phyloP scores from a whole-genome alignment of 2,113 vertebrate genomes.

The Microtus pennsylvanicus region DNA sequence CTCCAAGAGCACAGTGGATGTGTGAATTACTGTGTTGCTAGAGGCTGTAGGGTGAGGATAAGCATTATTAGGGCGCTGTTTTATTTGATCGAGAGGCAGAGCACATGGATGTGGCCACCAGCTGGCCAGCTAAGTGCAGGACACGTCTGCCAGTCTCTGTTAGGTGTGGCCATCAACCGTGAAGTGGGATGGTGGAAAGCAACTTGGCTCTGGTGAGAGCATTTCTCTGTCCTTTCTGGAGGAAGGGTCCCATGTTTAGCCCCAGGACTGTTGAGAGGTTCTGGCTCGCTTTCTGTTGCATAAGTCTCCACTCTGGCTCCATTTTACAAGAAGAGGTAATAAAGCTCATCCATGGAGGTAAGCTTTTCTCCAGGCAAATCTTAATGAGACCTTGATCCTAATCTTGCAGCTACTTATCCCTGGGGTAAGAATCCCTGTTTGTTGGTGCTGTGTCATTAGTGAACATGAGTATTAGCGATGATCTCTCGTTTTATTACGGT shows the following conservation, averaged over 20 bases:
- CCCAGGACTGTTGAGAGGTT: not conserved
- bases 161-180: not conserved
- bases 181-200: not conserved
- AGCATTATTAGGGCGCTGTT: not conserved
- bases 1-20: not conserved
- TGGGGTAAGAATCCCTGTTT: constrained; percentile 40
- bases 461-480: constrained; percentile 37
- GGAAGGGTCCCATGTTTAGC: not conserved
- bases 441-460: not conserved
- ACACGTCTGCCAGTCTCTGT: not conserved
- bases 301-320: not conserved
- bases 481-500: constrained; percentile 44
- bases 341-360: not conserved
- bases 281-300: not conserved
- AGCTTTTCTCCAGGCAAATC: not conserved
- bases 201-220: not conserved
- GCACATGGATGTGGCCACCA: not conserved
- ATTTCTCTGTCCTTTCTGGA: not conserved
- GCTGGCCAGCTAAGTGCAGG: not conserved
- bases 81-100: not conserved
- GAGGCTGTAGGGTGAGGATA: not conserved
- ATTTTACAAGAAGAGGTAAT: not conserved
- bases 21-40: not conserved
- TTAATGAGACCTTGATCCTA: constrained; percentile 8
- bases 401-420: constrained; percentile 25